Evolutionary conservation across 2,797 vertebrate species (phyloP).

Genomic region (Heliangelus exortis): DNA sequence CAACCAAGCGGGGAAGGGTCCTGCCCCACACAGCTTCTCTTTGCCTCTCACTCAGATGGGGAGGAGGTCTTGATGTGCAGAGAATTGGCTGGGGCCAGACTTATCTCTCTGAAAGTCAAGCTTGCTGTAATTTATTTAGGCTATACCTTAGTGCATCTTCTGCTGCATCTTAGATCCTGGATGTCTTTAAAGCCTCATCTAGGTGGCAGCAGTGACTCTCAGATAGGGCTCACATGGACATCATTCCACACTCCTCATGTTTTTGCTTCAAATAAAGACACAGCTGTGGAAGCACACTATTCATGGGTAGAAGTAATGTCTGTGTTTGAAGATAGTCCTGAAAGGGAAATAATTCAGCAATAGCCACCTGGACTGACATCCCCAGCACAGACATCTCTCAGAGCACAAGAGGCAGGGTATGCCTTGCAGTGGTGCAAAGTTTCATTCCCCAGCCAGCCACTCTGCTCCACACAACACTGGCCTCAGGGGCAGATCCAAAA

Average conservation of each 20-base stretch:
- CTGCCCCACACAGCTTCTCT: rapidly evolving
- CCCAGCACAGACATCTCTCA: neutral
- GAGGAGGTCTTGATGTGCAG: neutral
- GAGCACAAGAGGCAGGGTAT: neutral
- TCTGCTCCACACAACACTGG: neutral
- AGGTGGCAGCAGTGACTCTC: conserved; percentile 44
- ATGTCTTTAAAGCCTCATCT: conserved; percentile 6
- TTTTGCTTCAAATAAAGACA: neutral
- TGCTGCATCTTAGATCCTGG: neutral
- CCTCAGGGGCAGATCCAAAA: conserved; percentile 2
- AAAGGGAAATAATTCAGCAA: neutral
- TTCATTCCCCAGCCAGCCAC: neutral
- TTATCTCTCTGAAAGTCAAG: neutral
- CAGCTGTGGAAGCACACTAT: neutral
- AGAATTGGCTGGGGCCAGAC: neutral
- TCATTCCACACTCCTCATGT: neutral
- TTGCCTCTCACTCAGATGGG: neutral
- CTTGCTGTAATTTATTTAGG: neutral
- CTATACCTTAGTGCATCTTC: neutral
- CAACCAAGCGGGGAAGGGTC: neutral
- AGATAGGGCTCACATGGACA: neutral
- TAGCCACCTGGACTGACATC: neutral
- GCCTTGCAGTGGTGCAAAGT: neutral
- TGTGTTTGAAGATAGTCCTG: neutral
- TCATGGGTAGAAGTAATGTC: neutral